These are phyloP conservation scores for Enteromius mattozi DNA, from an alignment of 2,797 vertebrate species.

Conservation along the genomic window DNA sequence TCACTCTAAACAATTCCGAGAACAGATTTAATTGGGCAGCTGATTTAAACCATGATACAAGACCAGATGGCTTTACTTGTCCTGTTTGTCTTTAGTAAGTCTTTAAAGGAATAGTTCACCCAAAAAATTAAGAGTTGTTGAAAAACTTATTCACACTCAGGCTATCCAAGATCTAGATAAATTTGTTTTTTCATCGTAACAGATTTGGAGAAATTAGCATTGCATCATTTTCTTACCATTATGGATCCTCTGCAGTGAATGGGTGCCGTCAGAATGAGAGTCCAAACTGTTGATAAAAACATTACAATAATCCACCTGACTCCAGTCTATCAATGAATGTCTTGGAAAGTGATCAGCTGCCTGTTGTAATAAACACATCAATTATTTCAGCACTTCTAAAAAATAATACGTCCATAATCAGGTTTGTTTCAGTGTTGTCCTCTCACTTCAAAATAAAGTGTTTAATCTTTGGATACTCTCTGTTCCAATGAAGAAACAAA, in stretches of 20 bases:
- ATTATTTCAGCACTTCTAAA: background rate
- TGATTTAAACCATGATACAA: conserved; percentile 36
- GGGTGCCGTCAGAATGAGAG: background rate
- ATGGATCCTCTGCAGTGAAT: background rate
- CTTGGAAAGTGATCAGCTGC: background rate
- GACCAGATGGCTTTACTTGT: conserved; percentile 50
- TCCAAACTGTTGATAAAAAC: background rate
- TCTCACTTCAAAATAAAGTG: background rate
- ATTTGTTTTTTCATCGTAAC: background rate
- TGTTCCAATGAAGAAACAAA: background rate
- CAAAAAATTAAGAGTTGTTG: background rate
- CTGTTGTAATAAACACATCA: background rate
- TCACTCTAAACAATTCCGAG: conserved; percentile 17
- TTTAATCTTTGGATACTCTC: background rate
- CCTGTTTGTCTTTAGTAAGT: conserved; percentile 19
- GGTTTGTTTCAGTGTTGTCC: background rate
- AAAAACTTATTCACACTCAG: background rate
- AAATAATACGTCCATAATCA: background rate
- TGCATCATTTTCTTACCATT: background rate
- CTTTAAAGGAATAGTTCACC: background rate
- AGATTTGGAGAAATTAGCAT: background rate
- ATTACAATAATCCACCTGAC: background rate
- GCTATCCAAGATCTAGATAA: background rate
- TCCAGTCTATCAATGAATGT: background rate
- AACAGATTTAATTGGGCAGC: conserved; percentile 35